Percentiles rank a stretch among this genome's conserved stretches.
These are phyloP conservation scores for Fabriciana adippe DNA, from an alignment of 2,888 invertebrate genomes.

Conservation along the genomic window DNA sequence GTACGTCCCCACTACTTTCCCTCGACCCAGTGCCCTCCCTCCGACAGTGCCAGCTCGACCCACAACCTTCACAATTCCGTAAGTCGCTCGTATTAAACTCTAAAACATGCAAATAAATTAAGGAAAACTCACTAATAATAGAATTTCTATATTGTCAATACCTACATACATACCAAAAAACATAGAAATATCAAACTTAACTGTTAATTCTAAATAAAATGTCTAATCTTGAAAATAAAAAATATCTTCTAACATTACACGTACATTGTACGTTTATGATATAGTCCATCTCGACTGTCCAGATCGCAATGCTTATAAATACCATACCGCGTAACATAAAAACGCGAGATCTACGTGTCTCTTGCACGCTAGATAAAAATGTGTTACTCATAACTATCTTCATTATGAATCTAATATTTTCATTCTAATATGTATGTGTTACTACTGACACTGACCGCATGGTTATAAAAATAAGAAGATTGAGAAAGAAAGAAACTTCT, in stretches of 20 bases:
- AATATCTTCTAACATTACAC: slow-evolving; percentile 55
- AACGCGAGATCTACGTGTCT: slow-evolving; percentile 1
- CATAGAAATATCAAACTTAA: no score
- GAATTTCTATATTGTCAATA: not conserved
- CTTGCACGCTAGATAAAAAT: not conserved
- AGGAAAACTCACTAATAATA: not conserved
- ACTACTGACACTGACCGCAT: no score
- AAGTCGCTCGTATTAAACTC: slow-evolving; percentile 54
- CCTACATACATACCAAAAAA: no score
- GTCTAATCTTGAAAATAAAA: not conserved
- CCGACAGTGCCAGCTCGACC: slow-evolving; percentile 58
- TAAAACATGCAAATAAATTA: slow-evolving; percentile 8
- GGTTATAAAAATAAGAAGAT: no score
- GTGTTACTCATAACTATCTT: not conserved
- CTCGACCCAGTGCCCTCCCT: slow-evolving; percentile 80
- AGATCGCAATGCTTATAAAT: slow-evolving; percentile 45
- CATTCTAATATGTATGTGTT: no score
- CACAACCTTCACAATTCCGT: slow-evolving; percentile 72
- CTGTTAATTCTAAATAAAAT: no score
- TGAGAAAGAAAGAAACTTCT: no score
- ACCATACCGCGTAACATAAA: slow-evolving; percentile 5
- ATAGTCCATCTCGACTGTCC: slow-evolving; percentile 56
- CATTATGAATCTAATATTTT: no score
- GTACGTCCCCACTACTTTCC: slow-evolving; percentile 77
- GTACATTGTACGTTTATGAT: slow-evolving; percentile 62